These are phyloP conservation scores for Enoplosus armatus DNA, from an alignment of 2,797 vertebrate genomes.

Conservation along the genomic window DNA sequence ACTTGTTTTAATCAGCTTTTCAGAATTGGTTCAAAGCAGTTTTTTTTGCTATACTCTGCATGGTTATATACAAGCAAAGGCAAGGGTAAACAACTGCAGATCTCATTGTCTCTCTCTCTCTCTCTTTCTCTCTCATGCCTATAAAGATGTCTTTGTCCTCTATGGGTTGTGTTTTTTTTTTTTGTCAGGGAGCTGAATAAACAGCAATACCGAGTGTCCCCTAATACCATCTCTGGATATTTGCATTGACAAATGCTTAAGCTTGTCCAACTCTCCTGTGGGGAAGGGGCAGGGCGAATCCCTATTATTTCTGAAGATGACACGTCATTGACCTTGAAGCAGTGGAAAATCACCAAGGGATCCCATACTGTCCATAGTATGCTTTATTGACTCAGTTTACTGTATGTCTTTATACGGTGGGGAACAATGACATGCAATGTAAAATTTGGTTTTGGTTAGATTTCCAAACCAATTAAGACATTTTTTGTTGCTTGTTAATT, in stretches of 20 bases:
- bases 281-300: slow-evolving; percentile 39
- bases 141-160: slow-evolving; percentile 51
- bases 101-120: not conserved
- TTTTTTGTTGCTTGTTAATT: slow-evolving; percentile 1
- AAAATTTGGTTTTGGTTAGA: not conserved
- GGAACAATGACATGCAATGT: slow-evolving; percentile 2
- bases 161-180: slow-evolving; percentile 30
- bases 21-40: not conserved
- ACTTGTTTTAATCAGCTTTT: slow-evolving; percentile 11
- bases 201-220: slow-evolving; percentile 27
- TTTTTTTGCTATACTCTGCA: not conserved
- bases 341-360: slow-evolving; percentile 56
- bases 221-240: slow-evolving; percentile 50
- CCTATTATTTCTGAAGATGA: slow-evolving; percentile 64
- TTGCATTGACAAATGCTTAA: slow-evolving; percentile 66
- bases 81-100: slow-evolving; percentile 9
- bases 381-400: slow-evolving; percentile 52
- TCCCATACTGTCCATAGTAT: slow-evolving; percentile 12
- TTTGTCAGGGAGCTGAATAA: slow-evolving; percentile 42
- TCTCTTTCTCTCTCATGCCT: not conserved
- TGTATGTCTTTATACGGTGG: slow-evolving; percentile 5
- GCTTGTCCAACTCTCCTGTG: slow-evolving; percentile 48
- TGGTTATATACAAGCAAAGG: slow-evolving; percentile 1
- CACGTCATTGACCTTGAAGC: slow-evolving; percentile 72
- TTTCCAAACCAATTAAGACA: slow-evolving; percentile 25